These are phyloP conservation scores for Oreotrochilus melanogaster DNA, from an alignment of 2,113 vertebrate genomes.

Conservation along the genomic window DNA sequence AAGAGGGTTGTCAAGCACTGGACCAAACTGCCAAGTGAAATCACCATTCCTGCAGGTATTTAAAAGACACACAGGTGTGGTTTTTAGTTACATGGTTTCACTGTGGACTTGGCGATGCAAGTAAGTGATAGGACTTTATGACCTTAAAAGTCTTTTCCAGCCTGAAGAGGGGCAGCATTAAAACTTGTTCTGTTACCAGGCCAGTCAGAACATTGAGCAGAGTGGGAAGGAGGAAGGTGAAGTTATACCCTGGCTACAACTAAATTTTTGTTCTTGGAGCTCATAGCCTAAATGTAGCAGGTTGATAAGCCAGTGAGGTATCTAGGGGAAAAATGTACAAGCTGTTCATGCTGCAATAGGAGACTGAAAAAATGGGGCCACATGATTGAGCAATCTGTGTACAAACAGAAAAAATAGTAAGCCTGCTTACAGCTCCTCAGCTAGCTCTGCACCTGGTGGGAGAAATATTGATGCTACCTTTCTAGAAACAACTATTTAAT, in stretches of 20 bases:
- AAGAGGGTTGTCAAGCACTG: no score
- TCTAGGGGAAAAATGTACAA: rapidly evolving
- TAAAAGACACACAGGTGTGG: no score
- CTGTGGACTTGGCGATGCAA: no score
- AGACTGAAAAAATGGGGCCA: neutral
- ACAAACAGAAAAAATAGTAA: neutral
- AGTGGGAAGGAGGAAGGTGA: neutral
- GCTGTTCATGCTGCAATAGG: neutral
- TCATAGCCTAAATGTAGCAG: neutral
- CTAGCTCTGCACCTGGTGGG: neutral
- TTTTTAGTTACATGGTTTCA: no score
- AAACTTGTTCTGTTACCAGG: neutral
- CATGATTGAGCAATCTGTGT: rapidly evolving
- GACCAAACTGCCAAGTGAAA: no score
- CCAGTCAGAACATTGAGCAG: neutral
- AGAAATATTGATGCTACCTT: neutral
- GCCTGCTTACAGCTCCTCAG: neutral
- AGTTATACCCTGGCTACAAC: neutral
- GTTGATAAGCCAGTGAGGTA: neutral
- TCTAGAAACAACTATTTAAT: neutral
- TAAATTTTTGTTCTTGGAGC: neutral
- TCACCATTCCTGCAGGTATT: no score
- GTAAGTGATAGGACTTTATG: no score
- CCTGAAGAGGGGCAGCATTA: neutral
- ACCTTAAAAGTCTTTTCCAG: no score